Percentiles rank a stretch among this genome's conserved stretches.
These are phyloP conservation scores for Platynereis dumerilii DNA, from an alignment of 2,888 invertebrate species.

Conservation along the genomic window DNA sequence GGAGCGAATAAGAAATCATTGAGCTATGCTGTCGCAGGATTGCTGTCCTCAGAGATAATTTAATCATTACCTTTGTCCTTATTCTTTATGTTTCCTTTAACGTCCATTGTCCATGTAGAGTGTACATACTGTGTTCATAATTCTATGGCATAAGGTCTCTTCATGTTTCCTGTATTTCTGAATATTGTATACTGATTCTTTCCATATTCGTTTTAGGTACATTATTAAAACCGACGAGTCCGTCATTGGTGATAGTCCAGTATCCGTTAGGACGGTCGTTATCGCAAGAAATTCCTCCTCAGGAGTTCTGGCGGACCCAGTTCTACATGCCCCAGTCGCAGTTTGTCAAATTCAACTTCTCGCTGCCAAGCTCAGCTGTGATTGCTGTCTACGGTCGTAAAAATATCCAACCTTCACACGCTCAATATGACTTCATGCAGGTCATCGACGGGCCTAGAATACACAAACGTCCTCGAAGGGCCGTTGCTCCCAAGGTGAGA, in stretches of 20 bases:
- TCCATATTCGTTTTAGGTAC: constrained; percentile 8
- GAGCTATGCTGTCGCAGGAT: too few relatives aligned
- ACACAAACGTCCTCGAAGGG: neutral
- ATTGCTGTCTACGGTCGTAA: constrained; percentile 92
- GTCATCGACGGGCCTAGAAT: constrained; percentile 71
- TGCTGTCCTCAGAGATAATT: too few relatives aligned
- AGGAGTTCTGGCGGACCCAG: constrained; percentile 97
- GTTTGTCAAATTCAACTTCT: constrained; percentile 93
- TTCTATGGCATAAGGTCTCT: too few relatives aligned
- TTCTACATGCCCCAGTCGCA: constrained; percentile 93
- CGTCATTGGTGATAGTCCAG: constrained; percentile 28
- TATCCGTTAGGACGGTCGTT: constrained; percentile 84
- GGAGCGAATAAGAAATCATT: too few relatives aligned
- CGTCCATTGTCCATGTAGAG: too few relatives aligned
- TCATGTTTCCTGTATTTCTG: too few relatives aligned
- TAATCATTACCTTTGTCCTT: too few relatives aligned
- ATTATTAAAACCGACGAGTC: constrained; percentile 1
- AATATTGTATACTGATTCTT: too few relatives aligned
- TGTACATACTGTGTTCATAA: too few relatives aligned
- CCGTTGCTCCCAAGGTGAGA: constrained; percentile 10
- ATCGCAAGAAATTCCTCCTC: constrained; percentile 87
- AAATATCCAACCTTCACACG: constrained; percentile 93
- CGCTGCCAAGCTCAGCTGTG: constrained; percentile 64
- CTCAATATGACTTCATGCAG: constrained; percentile 95
- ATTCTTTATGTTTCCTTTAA: too few relatives aligned